A percentile compares a stretch with the other conserved stretches of the same genome.
These are phyloP conservation scores for Eidolon dupreanum DNA, from an alignment of 2,797 vertebrate species.

Conservation along the genomic window DNA sequence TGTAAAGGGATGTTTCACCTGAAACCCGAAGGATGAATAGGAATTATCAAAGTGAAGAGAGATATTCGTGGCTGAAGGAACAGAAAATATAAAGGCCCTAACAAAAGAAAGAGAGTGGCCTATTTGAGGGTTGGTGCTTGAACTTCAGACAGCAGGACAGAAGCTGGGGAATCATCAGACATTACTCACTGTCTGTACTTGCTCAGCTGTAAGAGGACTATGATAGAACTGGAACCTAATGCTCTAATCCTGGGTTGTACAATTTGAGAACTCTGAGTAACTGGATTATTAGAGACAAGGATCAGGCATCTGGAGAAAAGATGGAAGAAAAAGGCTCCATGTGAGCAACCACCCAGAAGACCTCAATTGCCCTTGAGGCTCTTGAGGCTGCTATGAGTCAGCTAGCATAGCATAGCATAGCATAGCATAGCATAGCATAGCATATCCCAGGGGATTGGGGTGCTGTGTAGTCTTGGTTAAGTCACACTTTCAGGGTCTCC, in stretches of 20 bases:
- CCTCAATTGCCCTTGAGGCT: neutral
- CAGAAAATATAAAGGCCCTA: neutral
- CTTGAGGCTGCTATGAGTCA: neutral
- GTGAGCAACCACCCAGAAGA: neutral
- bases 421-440: accelerated
- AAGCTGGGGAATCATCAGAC: neutral
- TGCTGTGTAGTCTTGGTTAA: neutral
- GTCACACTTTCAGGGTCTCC: neutral
- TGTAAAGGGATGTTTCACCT: neutral
- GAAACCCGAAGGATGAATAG: neutral
- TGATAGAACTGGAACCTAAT: neutral
- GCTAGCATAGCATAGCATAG: no score
- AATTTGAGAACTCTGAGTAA: neutral
- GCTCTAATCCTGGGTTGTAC: neutral
- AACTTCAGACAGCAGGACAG: neutral
- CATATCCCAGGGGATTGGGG: neutral
- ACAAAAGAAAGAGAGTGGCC: neutral
- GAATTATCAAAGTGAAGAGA: neutral
- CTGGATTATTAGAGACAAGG: neutral
- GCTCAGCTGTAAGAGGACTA: neutral
- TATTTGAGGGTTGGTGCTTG: neutral
- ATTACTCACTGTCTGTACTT: neutral
- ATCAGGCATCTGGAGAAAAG: neutral
- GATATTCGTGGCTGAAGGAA: neutral
- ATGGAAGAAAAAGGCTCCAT: neutral